phyloP scores from a whole-genome alignment of 1,140 invertebrate genomes.

The Bombus cullumanus region DNA sequence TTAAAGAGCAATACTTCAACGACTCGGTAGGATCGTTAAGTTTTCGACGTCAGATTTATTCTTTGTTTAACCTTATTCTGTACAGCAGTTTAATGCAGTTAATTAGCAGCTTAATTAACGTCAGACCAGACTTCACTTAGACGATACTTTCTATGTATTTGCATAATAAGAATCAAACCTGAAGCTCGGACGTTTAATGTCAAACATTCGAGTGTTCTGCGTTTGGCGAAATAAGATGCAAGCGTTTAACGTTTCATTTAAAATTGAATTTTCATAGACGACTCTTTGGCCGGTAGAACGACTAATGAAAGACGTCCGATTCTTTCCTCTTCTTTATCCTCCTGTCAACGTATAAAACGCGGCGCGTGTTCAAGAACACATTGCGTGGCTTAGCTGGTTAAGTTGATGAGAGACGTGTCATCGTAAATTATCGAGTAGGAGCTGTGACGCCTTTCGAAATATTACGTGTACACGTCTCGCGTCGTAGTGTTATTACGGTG shows the following conservation, averaged over 20 bases:
- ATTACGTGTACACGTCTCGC: not conserved
- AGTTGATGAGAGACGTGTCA: not conserved
- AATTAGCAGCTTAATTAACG: not conserved
- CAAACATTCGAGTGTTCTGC: no score
- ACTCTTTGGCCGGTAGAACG: no score
- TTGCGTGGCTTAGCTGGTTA: not conserved
- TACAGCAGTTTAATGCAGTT: not conserved
- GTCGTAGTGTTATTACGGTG: not conserved
- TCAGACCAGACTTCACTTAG: not conserved
- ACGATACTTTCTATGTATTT: conserved; percentile 34
- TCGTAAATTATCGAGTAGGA: conserved; percentile 2
- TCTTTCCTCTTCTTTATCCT: no score
- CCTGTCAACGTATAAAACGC: not conserved
- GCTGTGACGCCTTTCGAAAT: conserved; percentile 5
- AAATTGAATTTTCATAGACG: no score
- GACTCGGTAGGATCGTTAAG: not conserved
- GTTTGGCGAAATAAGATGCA: not conserved
- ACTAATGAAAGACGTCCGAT: no score
- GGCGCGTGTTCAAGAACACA: not conserved
- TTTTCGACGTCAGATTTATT: not conserved
- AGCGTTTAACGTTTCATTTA: no score
- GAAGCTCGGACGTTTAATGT: not conserved
- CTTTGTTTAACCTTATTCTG: not conserved
- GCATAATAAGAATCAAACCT: not conserved
- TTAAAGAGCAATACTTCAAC: not conserved